Conservation (phyloP, 1,140 invertebrate species). For the Lysiphlebus fabarum region DNA sequence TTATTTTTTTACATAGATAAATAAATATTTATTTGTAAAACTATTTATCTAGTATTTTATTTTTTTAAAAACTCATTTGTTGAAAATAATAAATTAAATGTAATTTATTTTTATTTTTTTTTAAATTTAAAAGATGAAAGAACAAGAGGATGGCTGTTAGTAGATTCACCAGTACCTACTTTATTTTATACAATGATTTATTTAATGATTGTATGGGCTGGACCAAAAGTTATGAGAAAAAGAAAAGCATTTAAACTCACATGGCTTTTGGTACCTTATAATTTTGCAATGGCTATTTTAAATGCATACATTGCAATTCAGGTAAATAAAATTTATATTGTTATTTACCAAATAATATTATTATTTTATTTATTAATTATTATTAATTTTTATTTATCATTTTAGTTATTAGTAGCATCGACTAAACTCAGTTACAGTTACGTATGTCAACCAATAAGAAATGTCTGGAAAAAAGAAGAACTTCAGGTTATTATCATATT, state of each 20-base stretch:
- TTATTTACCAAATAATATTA: slow-evolving; percentile 1
- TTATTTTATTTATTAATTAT: slow-evolving; percentile 1
- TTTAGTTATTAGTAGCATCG: slow-evolving; percentile 71
- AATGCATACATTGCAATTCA: slow-evolving; percentile 82
- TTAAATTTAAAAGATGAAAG: slow-evolving; percentile 64
- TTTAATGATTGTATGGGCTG: slow-evolving; percentile 74
- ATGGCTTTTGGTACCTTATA: slow-evolving; percentile 79
- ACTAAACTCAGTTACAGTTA: slow-evolving; percentile 81
- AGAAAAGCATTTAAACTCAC: slow-evolving; percentile 76
- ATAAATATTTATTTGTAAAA: neutral
- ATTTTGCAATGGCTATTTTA: slow-evolving; percentile 76
- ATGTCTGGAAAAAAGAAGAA: slow-evolving; percentile 78
- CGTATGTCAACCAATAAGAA: slow-evolving; percentile 83
- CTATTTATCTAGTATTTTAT: neutral
- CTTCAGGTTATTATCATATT: slow-evolving; percentile 63
- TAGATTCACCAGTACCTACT: slow-evolving; percentile 78
- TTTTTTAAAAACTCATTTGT: neutral
- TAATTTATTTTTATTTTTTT: no score
- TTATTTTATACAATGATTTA: slow-evolving; percentile 73
- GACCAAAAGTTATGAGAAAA: slow-evolving; percentile 80
- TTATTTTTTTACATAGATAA: slow-evolving; percentile 3
- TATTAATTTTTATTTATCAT: slow-evolving; percentile 28
- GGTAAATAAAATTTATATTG: slow-evolving; percentile 50
- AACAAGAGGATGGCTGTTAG: slow-evolving; percentile 82
- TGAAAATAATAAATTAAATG: no score